Evolutionary conservation across 2,797 vertebrate genomes (phyloP), one percentile per base, ranked within the genome.

Genomic region (Anas acuta): DNA sequence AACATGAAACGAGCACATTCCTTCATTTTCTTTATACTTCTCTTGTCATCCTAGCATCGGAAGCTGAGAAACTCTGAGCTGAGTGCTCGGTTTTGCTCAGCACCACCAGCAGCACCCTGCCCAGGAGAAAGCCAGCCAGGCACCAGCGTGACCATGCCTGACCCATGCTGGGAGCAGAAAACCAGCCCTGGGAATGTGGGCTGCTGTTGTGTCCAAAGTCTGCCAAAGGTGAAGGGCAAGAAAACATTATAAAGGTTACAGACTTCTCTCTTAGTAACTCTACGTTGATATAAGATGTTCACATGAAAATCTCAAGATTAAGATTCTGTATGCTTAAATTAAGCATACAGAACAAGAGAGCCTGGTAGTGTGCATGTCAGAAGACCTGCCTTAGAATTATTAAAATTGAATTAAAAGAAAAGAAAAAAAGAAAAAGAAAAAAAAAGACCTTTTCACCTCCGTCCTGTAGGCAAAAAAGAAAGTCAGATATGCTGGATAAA

Each of bases 101-200:
- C 43, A 39, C 28, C 13, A 8, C 72, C 30, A 25, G 43, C 2
- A 0, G 11, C 74, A 82, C 49, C 45, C 7, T 39, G 41, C 11
- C 47, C 74, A 47, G 74, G 14, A 70, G 51, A 79, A 35, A 76
- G 12, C 28, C 79, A 78, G 23, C 28, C 45, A 8, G 1, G 15
- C 41, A 93, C 45, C 62, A 65, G 45, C 16, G 0, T 47, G 66
- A 32, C 11, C 11, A 2, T 0, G 0, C 30, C 39, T 37, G 65
- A 72, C 4, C 33, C 19, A 0, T 3, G 13, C 41, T 2, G 7
- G 30, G 32, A 69, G 22, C 58, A 61, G 65, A 32, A 87, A 7
- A 66, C 2, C 60, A 80, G 51, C 17, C 45, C 64, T 45, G 33
- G 32, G 30, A 84, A 39, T 2, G 30, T 8, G n/a, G 37, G 17